Evolutionary conservation across 2,797 vertebrate species (phyloP), one percentile per base, ranked within the genome.

Genomic region (Varecia variegata): DNA sequence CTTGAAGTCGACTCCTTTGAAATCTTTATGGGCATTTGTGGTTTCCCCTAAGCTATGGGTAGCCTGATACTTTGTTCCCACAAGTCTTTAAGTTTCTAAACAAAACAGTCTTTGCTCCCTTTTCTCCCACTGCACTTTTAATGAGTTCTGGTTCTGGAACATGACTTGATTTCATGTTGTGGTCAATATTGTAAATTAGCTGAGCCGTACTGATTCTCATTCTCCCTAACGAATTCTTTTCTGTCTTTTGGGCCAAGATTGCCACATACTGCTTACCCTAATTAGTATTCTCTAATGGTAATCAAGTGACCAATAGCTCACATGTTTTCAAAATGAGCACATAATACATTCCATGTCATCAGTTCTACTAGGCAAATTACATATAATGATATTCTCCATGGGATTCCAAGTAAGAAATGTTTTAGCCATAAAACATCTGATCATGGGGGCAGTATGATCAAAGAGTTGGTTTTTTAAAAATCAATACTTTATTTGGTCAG

Each of bases 1-100:
- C 98, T 98, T 79, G 97, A 97, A 96, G 94, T 94, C 93, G 94
- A 70, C 80, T 96, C 76, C 90, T 97, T 97, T 97, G 97, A 96
- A 96, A 97, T 96, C 92, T 95, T 97, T 95, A 96, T 74, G 82
- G 92, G 68, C 77, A 92, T 92, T 20, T 68, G 77, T 86, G 60
- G 45, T 94, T 95, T 92, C 87, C 94, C 84, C 81, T 92, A 54
- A 96, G 70, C 95, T 79, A 40, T 32, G 81, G 67, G 67, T 73
- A 73, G 92, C 91, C 79, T 89, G 87, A 84, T 95, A 73, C 65
- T 96, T 90, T 67, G 87, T 94, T 94, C 88, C 95, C 90, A 67
- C 70, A 87, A 93, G 71, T 81, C 80, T 90, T 80, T 90, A 54
- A 82, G 43, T 9, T 93, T 83, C 77, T 96, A 70, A 89, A 60